Base-by-base conservation (phyloP, 2,797 vertebrate genomes). In the Enteromius afrohamiltoni region DNA sequence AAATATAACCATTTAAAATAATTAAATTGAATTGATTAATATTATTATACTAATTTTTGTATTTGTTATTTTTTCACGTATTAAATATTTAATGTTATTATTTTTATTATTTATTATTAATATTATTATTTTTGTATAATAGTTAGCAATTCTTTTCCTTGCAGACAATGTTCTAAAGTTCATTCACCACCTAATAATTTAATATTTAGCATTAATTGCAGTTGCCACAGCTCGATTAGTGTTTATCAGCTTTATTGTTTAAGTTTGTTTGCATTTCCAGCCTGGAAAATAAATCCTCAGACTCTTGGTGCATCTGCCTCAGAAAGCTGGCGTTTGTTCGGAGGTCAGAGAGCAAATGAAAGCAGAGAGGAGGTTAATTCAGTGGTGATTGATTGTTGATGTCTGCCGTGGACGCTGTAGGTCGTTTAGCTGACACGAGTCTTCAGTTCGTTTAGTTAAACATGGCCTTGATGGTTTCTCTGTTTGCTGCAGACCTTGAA, bases 371-470 rank as follows among this genome's bases (percentile, higher is more conserved):
- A 10, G 11, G 53, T 67, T 73, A 75, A 83, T 65, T 31, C 31
- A 17, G 60, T 69, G 58, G 49, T 53, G 67, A 87, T 69, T 37
- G 84, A 87, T 87, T 70, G 67, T 34, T 81, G 31, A 49, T 53
- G 71, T 81, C 81, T 62, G 40, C 67, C 8, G 3, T 23, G 53
- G 19, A 42, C 0, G 37, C 80, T 74, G 55, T n/a, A 34, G 77
- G 77, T 53, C 51, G 45, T 83, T 77, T 77, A 80, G 26, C 71
- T 26, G 8, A 53, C 77, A 55, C 4, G 1, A 42, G 45, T 65
- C 55, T 40, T 40, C 6, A 23, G 26, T 53, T 74, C 23, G 26
- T 64, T 49, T 82, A 6, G 23, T 10, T 23, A 40, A 80, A 45
- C 4, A 23, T 34, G 37, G 45, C 26, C 40, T 34, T 47, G 17